Evolutionary conservation across 92 coral and sea anemone species (phyloP).

Genomic region (Epizoanthus scotinus): DNA sequence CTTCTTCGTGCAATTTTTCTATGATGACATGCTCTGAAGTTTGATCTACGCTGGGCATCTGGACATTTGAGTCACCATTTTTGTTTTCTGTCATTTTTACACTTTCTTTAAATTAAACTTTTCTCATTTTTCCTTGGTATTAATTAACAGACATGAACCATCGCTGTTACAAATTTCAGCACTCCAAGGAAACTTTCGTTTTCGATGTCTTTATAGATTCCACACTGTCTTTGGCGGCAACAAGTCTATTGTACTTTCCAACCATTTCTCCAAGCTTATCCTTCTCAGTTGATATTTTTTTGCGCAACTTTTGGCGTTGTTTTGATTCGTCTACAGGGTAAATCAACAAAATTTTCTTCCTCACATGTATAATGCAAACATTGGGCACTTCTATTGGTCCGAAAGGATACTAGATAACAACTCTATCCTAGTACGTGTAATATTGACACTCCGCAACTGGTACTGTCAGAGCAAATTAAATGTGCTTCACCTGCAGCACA

Average conservation of each 20-base stretch:
- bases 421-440: too few relatives aligned
- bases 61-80: not conserved
- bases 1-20: not conserved
- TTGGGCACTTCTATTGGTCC: too few relatives aligned
- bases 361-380: not conserved
- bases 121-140: not conserved
- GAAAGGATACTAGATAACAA: too few relatives aligned
- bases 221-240: slow-evolving; percentile 2
- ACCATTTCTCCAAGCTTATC: slow-evolving; percentile 24
- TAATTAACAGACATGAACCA: not conserved
- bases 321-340: slow-evolving; percentile 53
- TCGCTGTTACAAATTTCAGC: not conserved
- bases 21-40: not conserved
- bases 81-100: not conserved
- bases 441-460: too few relatives aligned
- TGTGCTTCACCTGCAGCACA: too few relatives aligned
- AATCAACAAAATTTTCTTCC: not conserved
- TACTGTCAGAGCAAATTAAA: too few relatives aligned
- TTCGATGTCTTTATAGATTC: slow-evolving; percentile 19
- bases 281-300: slow-evolving; percentile 48
- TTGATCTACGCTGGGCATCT: too few relatives aligned
- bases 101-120: not conserved
- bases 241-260: slow-evolving; percentile 31
- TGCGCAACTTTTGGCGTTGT: slow-evolving; percentile 56
- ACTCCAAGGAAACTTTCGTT: slow-evolving; percentile 37